Conservation (phyloP, 2,797 vertebrate genomes). For the Pipistrellus kuhlii region DNA sequence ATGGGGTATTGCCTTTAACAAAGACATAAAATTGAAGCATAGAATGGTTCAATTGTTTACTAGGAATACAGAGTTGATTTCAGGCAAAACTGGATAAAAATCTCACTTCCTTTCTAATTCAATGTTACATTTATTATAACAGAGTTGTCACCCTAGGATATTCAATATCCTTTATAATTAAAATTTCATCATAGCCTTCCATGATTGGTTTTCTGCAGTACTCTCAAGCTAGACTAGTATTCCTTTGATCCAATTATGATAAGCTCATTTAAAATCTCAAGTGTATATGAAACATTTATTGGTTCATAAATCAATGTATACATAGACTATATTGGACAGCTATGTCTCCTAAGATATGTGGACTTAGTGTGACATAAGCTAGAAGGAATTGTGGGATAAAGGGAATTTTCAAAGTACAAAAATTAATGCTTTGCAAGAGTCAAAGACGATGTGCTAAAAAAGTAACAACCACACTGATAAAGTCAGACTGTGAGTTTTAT, state of each 20-base stretch:
- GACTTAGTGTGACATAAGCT: slow-evolving; percentile 33
- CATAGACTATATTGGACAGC: slow-evolving; percentile 37
- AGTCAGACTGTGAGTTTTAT: slow-evolving; percentile 5
- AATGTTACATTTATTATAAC: slow-evolving; percentile 68
- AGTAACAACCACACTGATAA: slow-evolving; percentile 8
- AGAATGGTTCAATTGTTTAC: slow-evolving; percentile 25
- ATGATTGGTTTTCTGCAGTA: slow-evolving; percentile 61
- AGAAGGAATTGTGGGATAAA: slow-evolving; percentile 51
- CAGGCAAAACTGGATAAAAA: slow-evolving; percentile 51
- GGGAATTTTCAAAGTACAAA: slow-evolving; percentile 36
- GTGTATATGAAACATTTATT: slow-evolving; percentile 74
- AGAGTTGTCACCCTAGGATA: slow-evolving; percentile 67
- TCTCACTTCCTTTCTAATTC: slow-evolving; percentile 56
- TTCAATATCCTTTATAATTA: slow-evolving; percentile 80
- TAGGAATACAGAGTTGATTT: slow-evolving; percentile 52
- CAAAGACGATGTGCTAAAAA: slow-evolving; percentile 41
- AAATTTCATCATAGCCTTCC: slow-evolving; percentile 75
- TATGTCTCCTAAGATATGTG: neutral
- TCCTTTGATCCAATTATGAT: slow-evolving; percentile 54
- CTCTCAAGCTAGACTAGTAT: slow-evolving; percentile 42
- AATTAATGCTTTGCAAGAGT: slow-evolving; percentile 56
- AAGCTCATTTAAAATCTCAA: slow-evolving; percentile 77
- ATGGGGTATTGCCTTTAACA: slow-evolving; percentile 10
- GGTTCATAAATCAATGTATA: slow-evolving; percentile 71
- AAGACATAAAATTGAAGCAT: slow-evolving; percentile 48